These are phyloP conservation scores for Calephelis virginiensis DNA, from an alignment of 1,140 invertebrate genomes.

Conservation along the genomic window DNA sequence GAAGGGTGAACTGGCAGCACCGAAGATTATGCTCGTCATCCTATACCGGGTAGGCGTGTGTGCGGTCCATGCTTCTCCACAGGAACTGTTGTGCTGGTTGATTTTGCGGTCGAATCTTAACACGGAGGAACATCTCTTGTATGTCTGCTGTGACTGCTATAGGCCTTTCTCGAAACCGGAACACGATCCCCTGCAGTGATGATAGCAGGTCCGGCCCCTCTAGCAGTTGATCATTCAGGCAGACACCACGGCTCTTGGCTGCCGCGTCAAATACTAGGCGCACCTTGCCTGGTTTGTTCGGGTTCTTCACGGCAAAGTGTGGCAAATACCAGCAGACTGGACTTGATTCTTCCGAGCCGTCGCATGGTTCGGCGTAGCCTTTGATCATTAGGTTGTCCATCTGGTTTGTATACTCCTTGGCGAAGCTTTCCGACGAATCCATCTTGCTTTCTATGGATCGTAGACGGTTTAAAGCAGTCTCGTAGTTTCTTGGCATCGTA, in stretches of 20 bases:
- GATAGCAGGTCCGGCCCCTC: slow-evolving; percentile 27
- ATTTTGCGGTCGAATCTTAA: slow-evolving; percentile 40
- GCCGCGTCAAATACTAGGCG: slow-evolving; percentile 48
- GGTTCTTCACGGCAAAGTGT: slow-evolving; percentile 42
- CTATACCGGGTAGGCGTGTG: not conserved
- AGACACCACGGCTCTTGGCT: slow-evolving; percentile 18
- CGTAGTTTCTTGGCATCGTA: not conserved
- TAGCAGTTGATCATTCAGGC: slow-evolving; percentile 22
- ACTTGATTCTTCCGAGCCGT: not conserved
- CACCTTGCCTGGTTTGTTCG: slow-evolving; percentile 37
- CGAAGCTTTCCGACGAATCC: not conserved
- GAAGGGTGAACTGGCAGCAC: slow-evolving; percentile 41
- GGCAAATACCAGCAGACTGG: slow-evolving; percentile 42
- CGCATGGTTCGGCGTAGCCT: slow-evolving; percentile 3
- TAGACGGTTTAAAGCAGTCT: not conserved
- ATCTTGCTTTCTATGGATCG: not conserved
- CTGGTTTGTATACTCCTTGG: not conserved
- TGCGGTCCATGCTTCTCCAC: slow-evolving; percentile 34
- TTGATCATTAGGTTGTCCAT: slow-evolving; percentile 6
- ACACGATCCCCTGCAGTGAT: slow-evolving; percentile 23
- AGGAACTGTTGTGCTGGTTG: slow-evolving; percentile 40
- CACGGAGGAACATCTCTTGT: slow-evolving; percentile 56
- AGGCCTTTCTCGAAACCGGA: slow-evolving; percentile 23
- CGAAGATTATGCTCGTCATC: slow-evolving; percentile 53
- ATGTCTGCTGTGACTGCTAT: slow-evolving; percentile 29